Conservation (phyloP, 2,113 vertebrate species). For the Arenaria interpres region DNA sequence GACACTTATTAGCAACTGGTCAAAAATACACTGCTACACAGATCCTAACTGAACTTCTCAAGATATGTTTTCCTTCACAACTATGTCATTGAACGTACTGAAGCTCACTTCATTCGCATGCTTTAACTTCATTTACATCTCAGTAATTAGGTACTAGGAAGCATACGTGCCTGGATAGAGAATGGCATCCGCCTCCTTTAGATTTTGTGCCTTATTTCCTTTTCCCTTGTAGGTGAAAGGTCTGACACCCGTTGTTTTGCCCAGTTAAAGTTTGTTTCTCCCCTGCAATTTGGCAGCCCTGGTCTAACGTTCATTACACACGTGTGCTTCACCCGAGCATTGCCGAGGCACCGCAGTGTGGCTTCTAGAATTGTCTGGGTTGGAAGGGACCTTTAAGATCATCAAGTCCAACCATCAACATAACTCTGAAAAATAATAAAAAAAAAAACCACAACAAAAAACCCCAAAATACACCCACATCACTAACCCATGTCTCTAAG, state of each 20-base stretch:
- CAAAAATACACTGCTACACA: background rate
- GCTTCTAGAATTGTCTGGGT: background rate
- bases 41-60: background rate
- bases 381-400: too few relatives aligned
- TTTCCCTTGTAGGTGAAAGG: background rate
- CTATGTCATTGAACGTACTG: background rate
- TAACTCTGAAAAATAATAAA: too few relatives aligned
- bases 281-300: background rate
- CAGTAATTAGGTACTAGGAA: background rate
- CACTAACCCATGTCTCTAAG: background rate
- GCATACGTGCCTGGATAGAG: background rate
- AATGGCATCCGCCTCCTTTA: background rate
- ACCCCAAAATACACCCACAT: background rate
- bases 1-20: background rate
- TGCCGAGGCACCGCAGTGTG: background rate
- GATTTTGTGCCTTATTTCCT: background rate
- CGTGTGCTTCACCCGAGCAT: background rate
- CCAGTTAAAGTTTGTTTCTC: background rate
- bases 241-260: background rate
- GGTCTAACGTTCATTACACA: background rate
- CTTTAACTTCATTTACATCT: background rate
- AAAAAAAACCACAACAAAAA: too few relatives aligned
- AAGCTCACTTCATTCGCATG: background rate
- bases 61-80: background rate
- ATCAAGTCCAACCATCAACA: too few relatives aligned